Base-by-base conservation (phyloP, 2,888 invertebrate species). In the Ypsolopha sequella region DNA sequence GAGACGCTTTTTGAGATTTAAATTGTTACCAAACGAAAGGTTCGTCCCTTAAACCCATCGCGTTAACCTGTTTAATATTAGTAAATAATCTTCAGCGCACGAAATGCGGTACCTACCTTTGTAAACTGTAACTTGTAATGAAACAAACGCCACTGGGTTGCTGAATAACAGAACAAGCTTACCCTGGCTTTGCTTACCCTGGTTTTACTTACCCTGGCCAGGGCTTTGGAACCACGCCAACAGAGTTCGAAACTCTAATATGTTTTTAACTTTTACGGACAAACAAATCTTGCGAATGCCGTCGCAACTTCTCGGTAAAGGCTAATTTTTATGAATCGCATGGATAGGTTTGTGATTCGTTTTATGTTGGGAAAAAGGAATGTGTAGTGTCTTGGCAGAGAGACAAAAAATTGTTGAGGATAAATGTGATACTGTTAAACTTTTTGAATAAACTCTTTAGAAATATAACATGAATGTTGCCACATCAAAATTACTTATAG, bases 241-340 rank as follows among this genome's bases (percentile, higher is more conserved):
- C 65, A 74, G 78, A 76, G 73, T 73, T 63, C 56, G 63, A 64
- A 73, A 74, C 72, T 73, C 62, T 78, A 75, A 79, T 76, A 79
- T 76, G 66, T 80, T 80, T 80, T 51, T 71, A 68, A 73, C 73
- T 72, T 71, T 70, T 69, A 73, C 72, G 71, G 67, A 61, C 64
- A 74, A 78, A 78, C 78, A 76, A 76, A 75, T 71, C 70, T 63
- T 59, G 56, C 59, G 59, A 57, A 56, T 58, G 45, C 38, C 46
- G 48, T 48, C 36, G 49, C 38, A 41, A 49, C 39, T 49, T 49
- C 35, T 39, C 39, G 13, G 24, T 24, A 10, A 24, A 34, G 46
- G 34, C 11, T 43, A 50, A 43, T 50, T 50, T 50, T 50, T 35
- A 50, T 13, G 50, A 35, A 33, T 41, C 24, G 34, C 11, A 35